phyloP scores from a whole-genome alignment of 2,888 invertebrate species.

The Urechis unicinctus region DNA sequence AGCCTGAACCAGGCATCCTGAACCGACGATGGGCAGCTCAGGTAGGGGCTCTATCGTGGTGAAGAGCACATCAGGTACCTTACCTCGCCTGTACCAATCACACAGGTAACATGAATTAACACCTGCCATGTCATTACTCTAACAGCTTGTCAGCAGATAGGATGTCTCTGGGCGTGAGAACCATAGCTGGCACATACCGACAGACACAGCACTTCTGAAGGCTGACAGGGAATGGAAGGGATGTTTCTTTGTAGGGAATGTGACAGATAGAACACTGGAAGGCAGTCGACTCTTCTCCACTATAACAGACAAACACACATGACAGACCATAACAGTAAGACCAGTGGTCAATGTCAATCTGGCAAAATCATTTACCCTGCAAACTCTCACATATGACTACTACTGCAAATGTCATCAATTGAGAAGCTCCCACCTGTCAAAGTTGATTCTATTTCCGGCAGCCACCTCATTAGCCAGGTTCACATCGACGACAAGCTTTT shows the following conservation, averaged over 20 bases:
- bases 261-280: slow-evolving; percentile 63
- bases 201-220: slow-evolving; percentile 69
- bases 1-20: slow-evolving; percentile 52
- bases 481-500: slow-evolving; percentile 41
- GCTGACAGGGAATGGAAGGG: slow-evolving; percentile 68
- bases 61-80: slow-evolving; percentile 84
- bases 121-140: no score
- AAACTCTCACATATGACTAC: no score
- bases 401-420: no score
- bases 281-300: not conserved
- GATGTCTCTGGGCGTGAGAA: not conserved
- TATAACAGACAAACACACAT: not conserved
- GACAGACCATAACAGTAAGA: no score
- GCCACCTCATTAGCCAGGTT: slow-evolving; percentile 39
- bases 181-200: slow-evolving; percentile 53
- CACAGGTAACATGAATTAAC: not conserved
- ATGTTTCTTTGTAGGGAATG: slow-evolving; percentile 72
- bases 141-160: not conserved
- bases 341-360: no score
- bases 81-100: slow-evolving; percentile 60
- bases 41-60: slow-evolving; percentile 82
- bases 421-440: no score
- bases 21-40: slow-evolving; percentile 66
- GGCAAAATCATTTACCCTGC: not conserved
- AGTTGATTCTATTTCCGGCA: no score